Evolutionary conservation across 2,797 vertebrate genomes (phyloP), one percentile per base, ranked within the genome.

Genomic region (Cephalopachus bancanus): DNA sequence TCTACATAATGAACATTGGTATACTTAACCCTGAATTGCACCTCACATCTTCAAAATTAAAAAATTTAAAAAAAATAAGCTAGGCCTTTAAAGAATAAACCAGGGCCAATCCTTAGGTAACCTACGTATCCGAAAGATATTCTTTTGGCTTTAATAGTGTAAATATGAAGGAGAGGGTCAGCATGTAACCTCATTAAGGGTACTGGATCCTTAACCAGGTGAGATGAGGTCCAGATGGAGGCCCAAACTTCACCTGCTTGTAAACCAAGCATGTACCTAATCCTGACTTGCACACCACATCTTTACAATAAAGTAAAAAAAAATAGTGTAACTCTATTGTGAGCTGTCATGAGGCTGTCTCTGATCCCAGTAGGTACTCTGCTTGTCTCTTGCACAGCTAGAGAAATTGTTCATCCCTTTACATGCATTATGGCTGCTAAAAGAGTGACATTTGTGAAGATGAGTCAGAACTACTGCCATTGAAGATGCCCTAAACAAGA

Each of bases 391-490:
- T 59, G 1, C 10, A 64, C 20, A 75, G 55, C 51, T 19, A 14
- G 20, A 76, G 28, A 14, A 4, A 88, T 9, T 60, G n/a, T 28
- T 84, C 33, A 16, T n/a, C 24, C 3, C 8, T 88, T 60, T 89
- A 24, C 2, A 53, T 62, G 49, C 10, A n/a, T 37, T 3, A 5
- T 37, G 59, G 91, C 93, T 60, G 64, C 79, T 86, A 72, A 93
- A 64, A 80, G 88, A 93, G 30, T 37, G 55, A 55, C 69, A 94
- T 95, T 72, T 96, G 85, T 91, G n/a, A 90, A 89, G 79, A 51
- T 76, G 62, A 96, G 69, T n/a, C 69, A 95, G 14, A 79, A 26
- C 49, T 89, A 80, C 26, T 90, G 49, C 74, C 72, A 16, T 6
- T 7, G 60, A 89, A 83, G 30, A n/a, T 49, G 3, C 44, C 75